phyloP scores from a whole-genome alignment of 2,888 invertebrate species.

The Lepidochrysops patricia region DNA sequence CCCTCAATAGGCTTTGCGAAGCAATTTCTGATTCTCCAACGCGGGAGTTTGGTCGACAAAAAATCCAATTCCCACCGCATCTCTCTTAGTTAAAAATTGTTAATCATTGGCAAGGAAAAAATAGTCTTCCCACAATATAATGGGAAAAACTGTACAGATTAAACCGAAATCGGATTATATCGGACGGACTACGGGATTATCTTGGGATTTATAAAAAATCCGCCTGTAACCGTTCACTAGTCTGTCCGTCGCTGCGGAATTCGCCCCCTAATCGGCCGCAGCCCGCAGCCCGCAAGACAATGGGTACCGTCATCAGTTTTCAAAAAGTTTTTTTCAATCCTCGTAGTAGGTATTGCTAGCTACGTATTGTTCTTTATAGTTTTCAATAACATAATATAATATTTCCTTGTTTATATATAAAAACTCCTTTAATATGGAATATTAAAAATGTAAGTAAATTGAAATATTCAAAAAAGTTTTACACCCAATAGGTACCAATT shows the following conservation, averaged over 20 bases:
- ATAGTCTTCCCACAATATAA: constrained; percentile 17
- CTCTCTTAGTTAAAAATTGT: constrained; percentile 13
- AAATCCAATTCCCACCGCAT: constrained; percentile 9
- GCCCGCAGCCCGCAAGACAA: no score
- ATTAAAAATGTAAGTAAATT: no score
- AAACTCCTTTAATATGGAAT: neutral
- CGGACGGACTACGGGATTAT: constrained; percentile 22
- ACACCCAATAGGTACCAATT: no score
- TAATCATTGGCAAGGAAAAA: constrained; percentile 15
- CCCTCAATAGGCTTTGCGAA: neutral
- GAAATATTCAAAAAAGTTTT: no score
- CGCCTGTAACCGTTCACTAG: constrained; percentile 9
- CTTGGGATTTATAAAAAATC: constrained; percentile 19
- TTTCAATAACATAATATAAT: no score
- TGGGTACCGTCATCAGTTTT: constrained; percentile 7
- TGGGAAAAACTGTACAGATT: constrained; percentile 16
- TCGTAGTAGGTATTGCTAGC: neutral
- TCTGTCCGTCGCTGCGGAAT: constrained; percentile 10
- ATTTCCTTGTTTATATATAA: neutral
- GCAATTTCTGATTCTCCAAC: neutral
- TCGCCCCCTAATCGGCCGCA: constrained; percentile 11
- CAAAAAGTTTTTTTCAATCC: neutral
- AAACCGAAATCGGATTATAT: constrained; percentile 23
- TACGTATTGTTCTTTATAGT: no score
- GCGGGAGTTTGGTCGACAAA: neutral